These are phyloP conservation scores for Cryptus viduatorius DNA, from an alignment of 2,888 invertebrate species.

Conservation along the genomic window DNA sequence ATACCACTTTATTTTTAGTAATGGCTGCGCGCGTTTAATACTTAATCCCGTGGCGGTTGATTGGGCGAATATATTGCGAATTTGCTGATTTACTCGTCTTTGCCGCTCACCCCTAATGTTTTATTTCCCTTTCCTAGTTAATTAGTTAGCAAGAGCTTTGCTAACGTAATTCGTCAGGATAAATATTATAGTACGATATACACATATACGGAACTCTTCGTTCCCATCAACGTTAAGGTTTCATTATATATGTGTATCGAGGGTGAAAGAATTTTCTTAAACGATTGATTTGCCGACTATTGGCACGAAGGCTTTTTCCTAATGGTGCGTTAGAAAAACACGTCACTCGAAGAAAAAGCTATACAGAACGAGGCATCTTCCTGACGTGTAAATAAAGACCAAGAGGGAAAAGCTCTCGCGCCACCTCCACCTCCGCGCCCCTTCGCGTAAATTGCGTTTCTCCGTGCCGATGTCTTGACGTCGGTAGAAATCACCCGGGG, in stretches of 20 bases:
- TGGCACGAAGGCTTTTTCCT: neutral
- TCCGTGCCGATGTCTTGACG: slow-evolving; percentile 36
- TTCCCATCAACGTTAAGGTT: neutral
- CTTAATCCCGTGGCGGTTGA: too few relatives aligned
- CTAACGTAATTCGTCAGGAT: neutral
- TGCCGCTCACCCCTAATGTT: neutral
- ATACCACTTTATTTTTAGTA: too few relatives aligned
- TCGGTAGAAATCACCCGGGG: slow-evolving; percentile 33
- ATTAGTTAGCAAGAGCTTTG: neutral
- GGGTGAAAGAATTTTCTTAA: neutral
- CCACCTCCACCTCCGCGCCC: neutral
- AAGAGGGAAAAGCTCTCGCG: slow-evolving; percentile 18
- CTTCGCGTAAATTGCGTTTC: slow-evolving; percentile 22
- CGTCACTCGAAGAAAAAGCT: neutral
- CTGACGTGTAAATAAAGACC: slow-evolving; percentile 39
- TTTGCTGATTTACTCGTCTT: too few relatives aligned
- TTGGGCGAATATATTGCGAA: too few relatives aligned
- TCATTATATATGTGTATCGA: neutral
- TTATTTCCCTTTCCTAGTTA: neutral
- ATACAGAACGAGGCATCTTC: neutral
- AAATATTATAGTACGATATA: slow-evolving; percentile 12
- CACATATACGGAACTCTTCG: neutral
- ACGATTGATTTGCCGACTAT: slow-evolving; percentile 1
- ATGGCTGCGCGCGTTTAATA: too few relatives aligned
- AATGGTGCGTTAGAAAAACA: slow-evolving; percentile 10